Evolutionary conservation across 2,797 vertebrate species (phyloP), one percentile per base, ranked within the genome.

Genomic region (Sitta carolinensis): DNA sequence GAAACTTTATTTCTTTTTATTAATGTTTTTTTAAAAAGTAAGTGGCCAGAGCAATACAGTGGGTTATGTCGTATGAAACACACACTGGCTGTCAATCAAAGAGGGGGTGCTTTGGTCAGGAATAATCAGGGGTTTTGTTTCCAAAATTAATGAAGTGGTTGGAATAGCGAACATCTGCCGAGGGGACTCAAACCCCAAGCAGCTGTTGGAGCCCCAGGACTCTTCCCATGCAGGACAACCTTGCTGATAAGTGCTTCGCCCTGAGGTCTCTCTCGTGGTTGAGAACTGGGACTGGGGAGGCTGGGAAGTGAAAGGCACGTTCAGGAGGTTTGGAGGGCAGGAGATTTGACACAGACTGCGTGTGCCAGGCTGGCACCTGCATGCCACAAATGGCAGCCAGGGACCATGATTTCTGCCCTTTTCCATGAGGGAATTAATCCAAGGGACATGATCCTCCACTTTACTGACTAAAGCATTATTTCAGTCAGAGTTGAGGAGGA

Each of bases 101-200:
- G 86, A 67, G 50, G 51, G 89, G 42, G 76, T 48, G 61, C 97
- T 96, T 95, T 95, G 95, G 95, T 97, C 82, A 87, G 84, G 95
- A 97, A 96, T 92, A 97, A 97, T 94, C 86, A 48, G 84, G 97
- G 95, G 94, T 97, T 97, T 98, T 97, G 97, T 98, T 98, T 98
- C 97, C 95, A 96, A 96, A 93, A 93, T 97, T 97, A 98, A 98
- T 97, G 97, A 98, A 98, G 96, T 95, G 97, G 89, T 96, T 97
- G 96, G 93, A 98, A 94, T 94, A 97, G 95, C 72, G 85, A 97
- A 98, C 98, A 98, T 98, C 98, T 98, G 98, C 97, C 94, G 61
- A 84, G 82, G 94, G 84, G 95, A 89, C 96, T 97, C 97, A 97
- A 97, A 96, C 89, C 93, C 93, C 18, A 42, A 96, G 97, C 98